Evolutionary conservation across 2,113 vertebrate genomes (phyloP).

Genomic region (Parus major): DNA sequence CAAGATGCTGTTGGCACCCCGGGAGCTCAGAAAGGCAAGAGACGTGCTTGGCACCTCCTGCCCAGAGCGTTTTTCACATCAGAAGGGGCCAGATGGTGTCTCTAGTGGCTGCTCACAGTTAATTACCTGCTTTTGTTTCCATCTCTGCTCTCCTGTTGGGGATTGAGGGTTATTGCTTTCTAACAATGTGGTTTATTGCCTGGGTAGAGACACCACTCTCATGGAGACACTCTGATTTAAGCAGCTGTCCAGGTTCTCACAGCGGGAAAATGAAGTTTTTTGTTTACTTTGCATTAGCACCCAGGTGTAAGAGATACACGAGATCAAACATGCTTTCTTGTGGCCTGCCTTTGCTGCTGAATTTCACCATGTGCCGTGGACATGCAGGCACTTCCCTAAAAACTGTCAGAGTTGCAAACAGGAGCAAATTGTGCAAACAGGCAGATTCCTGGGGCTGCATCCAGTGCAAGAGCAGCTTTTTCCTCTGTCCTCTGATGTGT

Average conservation of each 20-base stretch:
- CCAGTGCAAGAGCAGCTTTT: background rate
- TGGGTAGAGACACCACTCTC: background rate
- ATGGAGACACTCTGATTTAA: background rate
- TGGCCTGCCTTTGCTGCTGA: background rate
- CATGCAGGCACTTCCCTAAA: constrained; percentile 9
- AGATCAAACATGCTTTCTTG: background rate
- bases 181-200: background rate
- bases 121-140: constrained; percentile 43
- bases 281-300: background rate
- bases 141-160: background rate
- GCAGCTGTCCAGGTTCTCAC: background rate
- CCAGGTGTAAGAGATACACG: background rate
- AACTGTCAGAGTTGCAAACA: background rate
- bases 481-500: background rate
- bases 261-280: background rate
- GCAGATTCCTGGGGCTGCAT: constrained; percentile 31
- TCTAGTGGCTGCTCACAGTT: background rate
- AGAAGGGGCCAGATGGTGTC: constrained; percentile 13
- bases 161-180: background rate
- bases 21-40: background rate
- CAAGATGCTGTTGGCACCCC: background rate
- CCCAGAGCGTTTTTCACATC: background rate
- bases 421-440: background rate
- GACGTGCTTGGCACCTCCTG: background rate
- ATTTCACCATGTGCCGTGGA: background rate